phyloP scores from a whole-genome alignment of 2,797 vertebrate species.

The Lindbergichthys nudifrons region DNA sequence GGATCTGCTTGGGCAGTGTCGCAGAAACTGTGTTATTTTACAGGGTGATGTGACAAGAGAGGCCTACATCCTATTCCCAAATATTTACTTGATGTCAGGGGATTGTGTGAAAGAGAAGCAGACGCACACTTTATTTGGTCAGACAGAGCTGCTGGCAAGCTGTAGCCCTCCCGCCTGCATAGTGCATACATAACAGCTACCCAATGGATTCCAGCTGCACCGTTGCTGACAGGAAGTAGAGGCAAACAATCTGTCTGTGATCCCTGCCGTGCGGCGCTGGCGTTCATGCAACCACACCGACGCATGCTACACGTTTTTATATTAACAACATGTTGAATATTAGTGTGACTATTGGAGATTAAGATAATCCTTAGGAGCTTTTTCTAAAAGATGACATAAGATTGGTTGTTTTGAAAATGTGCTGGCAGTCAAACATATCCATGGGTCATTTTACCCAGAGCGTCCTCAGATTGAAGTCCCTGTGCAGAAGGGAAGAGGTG shows the following conservation, averaged over 20 bases:
- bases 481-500: background rate
- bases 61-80: conserved; percentile 25
- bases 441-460: conserved; percentile 51
- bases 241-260: conserved; percentile 65
- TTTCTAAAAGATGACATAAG: conserved; percentile 55
- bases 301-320: conserved; percentile 50
- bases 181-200: conserved; percentile 26
- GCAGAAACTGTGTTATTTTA: conserved; percentile 37
- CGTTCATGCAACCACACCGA: conserved; percentile 38
- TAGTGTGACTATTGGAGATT: conserved; percentile 47
- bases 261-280: conserved; percentile 29
- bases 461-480: conserved; percentile 28
- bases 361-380: conserved; percentile 73
- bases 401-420: conserved; percentile 54
- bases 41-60: conserved; percentile 42
- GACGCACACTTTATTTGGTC: conserved; percentile 63
- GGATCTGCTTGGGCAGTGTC: conserved; percentile 7
- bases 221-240: conserved; percentile 35
- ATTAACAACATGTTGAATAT: conserved; percentile 59
- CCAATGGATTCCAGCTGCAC: conserved; percentile 55
- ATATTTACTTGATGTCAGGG: conserved; percentile 58
- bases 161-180: conserved; percentile 16
- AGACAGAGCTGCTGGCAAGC: conserved; percentile 47
- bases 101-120: conserved; percentile 43
- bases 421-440: conserved; percentile 34